A percentile compares a stretch with the other conserved stretches of the same genome.
Conservation (phyloP, 2,113 vertebrate genomes). For the Genyomyrus donnyi region DNA sequence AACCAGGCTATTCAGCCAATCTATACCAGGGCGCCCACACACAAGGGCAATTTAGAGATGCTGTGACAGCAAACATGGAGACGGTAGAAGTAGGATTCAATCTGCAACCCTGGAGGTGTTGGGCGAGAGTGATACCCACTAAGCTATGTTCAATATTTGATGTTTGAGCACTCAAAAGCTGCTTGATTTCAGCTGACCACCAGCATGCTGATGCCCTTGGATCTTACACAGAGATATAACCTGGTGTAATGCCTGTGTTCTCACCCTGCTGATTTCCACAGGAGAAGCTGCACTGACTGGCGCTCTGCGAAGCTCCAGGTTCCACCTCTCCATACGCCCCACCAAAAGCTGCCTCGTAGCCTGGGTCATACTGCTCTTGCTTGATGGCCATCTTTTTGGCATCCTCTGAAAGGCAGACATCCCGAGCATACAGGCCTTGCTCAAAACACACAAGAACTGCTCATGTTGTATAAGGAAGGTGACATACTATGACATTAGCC, state of each 20-base stretch:
- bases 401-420: slow-evolving; percentile 54
- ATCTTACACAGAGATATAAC: background rate
- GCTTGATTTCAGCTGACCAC: background rate
- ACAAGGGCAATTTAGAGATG: background rate
- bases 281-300: slow-evolving; percentile 48
- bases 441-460: background rate
- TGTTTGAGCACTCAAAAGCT: background rate
- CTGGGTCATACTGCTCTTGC: slow-evolving; percentile 73
- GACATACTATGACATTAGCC: background rate
- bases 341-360: slow-evolving; percentile 68
- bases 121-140: background rate
- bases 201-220: background rate
- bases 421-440: background rate
- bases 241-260: background rate
- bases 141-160: background rate
- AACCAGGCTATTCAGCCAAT: background rate
- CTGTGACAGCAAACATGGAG: background rate
- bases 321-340: slow-evolving; percentile 51
- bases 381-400: slow-evolving; percentile 76
- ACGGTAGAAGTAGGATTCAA: background rate
- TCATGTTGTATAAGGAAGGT: background rate
- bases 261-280: slow-evolving; percentile 47
- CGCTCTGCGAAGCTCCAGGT: background rate
- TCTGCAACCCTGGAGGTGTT: background rate
- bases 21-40: background rate